phyloP scores from a whole-genome alignment of 2,888 invertebrate species.

The Patella pellucida region DNA sequence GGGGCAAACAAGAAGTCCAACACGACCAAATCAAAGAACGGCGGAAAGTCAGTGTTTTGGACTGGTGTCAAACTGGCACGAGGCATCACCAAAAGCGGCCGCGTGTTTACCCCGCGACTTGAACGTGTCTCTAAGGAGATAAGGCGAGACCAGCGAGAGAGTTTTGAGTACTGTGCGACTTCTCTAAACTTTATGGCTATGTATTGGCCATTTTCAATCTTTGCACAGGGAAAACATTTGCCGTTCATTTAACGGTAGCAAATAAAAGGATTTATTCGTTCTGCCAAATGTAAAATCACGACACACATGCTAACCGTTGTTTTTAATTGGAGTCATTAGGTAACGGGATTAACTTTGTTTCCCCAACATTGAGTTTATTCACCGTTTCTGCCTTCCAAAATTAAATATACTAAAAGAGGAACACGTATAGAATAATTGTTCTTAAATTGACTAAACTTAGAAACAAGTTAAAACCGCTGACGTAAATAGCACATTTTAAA shows the following conservation, averaged over 20 bases:
- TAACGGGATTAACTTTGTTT: not conserved
- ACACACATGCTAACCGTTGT: too few species aligned
- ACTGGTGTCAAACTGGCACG: slow-evolving; percentile 33
- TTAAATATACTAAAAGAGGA: too few species aligned
- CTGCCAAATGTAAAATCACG: too few species aligned
- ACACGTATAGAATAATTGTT: too few species aligned
- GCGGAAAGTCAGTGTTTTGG: slow-evolving; percentile 18
- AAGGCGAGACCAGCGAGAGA: not conserved
- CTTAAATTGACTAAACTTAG: too few species aligned
- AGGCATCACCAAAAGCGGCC: slow-evolving; percentile 31
- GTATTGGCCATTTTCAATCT: slow-evolving; percentile 9
- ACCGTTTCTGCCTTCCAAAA: too few species aligned
- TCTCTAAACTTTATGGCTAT: slow-evolving; percentile 5
- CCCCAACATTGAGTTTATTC: not conserved
- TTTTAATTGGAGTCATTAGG: slow-evolving; percentile 7
- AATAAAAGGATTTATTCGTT: too few species aligned
- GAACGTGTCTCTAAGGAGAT: slow-evolving; percentile 29
- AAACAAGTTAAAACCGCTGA: too few species aligned
- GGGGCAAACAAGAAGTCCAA: slow-evolving; percentile 1
- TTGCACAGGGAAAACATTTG: not conserved
- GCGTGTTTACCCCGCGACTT: slow-evolving; percentile 34
- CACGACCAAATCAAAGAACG: slow-evolving; percentile 9
- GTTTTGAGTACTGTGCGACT: not conserved
- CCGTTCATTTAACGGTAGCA: too few species aligned
- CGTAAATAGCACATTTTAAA: too few species aligned